These are phyloP conservation scores for Globodera ellingtonae DNA, from an alignment of 1,140 invertebrate species.

Conservation along the genomic window DNA sequence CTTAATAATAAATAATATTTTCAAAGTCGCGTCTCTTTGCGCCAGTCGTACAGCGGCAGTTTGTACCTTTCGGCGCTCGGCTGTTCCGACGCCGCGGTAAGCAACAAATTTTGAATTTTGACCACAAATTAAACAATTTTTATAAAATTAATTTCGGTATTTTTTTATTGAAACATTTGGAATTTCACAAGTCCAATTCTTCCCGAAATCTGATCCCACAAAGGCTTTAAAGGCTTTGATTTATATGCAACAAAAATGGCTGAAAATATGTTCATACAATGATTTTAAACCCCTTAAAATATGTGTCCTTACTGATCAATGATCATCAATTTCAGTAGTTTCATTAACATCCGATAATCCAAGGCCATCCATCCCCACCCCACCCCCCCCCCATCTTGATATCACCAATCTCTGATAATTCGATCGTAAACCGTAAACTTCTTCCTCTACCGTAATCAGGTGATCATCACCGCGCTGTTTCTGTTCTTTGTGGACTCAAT, in stretches of 20 bases:
- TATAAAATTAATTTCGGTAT: background rate
- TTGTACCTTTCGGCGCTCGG: slow-evolving; percentile 59
- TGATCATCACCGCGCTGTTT: slow-evolving; percentile 56
- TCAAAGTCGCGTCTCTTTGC: background rate
- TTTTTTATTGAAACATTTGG: background rate
- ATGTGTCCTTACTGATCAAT: too few species aligned
- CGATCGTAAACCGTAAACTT: background rate
- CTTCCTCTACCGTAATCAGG: background rate
- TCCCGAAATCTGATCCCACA: too few species aligned
- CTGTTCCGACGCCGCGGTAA: slow-evolving; percentile 58
- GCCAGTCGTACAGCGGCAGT: slow-evolving; percentile 49
- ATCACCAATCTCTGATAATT: background rate
- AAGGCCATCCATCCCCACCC: too few species aligned
- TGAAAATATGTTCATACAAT: too few species aligned
- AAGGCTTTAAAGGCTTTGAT: too few species aligned
- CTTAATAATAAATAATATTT: background rate
- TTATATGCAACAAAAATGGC: background rate
- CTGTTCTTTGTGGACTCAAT: slow-evolving; percentile 60
- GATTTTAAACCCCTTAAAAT: too few species aligned
- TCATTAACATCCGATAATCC: too few species aligned
- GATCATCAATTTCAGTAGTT: too few species aligned
- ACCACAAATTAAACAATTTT: background rate
- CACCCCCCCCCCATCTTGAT: too few species aligned
- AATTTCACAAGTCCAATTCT: background rate
- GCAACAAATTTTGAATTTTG: slow-evolving; percentile 19